These are phyloP conservation scores for Megaceryle maxima DNA, from an alignment of 2,113 vertebrate species.

Conservation along the genomic window DNA sequence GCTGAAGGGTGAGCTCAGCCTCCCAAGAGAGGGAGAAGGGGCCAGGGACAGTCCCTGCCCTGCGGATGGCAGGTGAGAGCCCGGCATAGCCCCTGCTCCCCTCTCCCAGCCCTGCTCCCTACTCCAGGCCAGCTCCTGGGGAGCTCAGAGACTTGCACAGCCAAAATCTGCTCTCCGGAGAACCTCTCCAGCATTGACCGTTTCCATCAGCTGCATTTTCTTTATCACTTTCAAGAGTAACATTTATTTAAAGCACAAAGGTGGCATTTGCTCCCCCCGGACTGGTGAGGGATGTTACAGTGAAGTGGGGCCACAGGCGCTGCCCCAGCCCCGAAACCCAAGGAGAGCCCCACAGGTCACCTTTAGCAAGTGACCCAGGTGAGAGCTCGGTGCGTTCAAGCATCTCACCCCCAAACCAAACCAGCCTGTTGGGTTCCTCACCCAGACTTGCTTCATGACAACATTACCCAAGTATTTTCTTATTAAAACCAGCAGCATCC, in stretches of 20 bases:
- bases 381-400: background rate
- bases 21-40: background rate
- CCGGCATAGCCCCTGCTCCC: background rate
- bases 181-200: background rate
- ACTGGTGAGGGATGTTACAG: background rate
- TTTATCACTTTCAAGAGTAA: background rate
- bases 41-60: background rate
- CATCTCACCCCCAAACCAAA: background rate
- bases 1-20: background rate
- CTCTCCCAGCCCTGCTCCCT: background rate
- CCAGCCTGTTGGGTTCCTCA: background rate
- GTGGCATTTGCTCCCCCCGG: background rate
- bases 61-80: background rate
- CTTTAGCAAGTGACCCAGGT: background rate
- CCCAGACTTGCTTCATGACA: background rate
- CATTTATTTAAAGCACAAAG: background rate
- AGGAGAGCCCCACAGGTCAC: no score
- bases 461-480: slow-evolving; percentile 19
- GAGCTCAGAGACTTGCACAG: background rate
- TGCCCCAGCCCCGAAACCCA: background rate
- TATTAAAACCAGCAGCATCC: background rate
- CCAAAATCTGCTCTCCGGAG: background rate
- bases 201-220: background rate
- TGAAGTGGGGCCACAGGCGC: fast-evolving
- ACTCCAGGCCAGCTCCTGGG: background rate